Evolutionary conservation across 1,140 invertebrate genomes (phyloP), one percentile per base, ranked within the genome.

Genomic region (Lerema accius): DNA sequence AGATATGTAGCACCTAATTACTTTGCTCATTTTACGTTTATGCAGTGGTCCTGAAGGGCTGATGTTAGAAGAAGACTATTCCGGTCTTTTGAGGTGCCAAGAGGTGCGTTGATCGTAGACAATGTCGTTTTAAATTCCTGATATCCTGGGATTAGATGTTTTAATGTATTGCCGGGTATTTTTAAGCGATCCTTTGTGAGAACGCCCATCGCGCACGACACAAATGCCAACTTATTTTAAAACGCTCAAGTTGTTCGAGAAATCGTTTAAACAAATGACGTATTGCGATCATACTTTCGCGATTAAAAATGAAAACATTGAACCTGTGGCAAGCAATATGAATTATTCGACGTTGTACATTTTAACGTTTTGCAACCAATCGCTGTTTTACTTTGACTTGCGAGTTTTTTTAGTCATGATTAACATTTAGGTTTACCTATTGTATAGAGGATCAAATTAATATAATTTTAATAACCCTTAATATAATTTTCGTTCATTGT

Each of bases 1-100:
- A 45, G 46, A 45, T 62, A 68, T 62, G 51, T 45, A 56, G 10
- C 53, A 28, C 45, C 53, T 56, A 56, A 56, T 56, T 56, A 56
- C 53, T 56, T 45, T 56, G 39, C 53, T 26, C 10, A 32, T 28
- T 26, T 48, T 48, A 14, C 45, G 28, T 48, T 56, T 32, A 56
- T 26, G 16, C 13, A 0, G 9, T n/a, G 14, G 11, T 28, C 46
- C 46, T 49, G 13, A 40, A 55, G 51, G 51, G 51, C 51, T n/a
- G 11, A 37, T 55, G 17, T 55, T 55, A n/a, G n/a, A 23, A 23
- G 2, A 45, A 26, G 43, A 28, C 26, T 56, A 56, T 56, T 13
- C 23, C 26, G 17, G 51, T 58, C 7, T 32, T 42, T 56, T n/a
- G 14, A 58, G 11, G 4, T 10, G 50, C 28, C 39, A 43, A 58